phyloP scores from a whole-genome alignment of 2,113 vertebrate genomes.

The Nothobranchius kuhntae region DNA sequence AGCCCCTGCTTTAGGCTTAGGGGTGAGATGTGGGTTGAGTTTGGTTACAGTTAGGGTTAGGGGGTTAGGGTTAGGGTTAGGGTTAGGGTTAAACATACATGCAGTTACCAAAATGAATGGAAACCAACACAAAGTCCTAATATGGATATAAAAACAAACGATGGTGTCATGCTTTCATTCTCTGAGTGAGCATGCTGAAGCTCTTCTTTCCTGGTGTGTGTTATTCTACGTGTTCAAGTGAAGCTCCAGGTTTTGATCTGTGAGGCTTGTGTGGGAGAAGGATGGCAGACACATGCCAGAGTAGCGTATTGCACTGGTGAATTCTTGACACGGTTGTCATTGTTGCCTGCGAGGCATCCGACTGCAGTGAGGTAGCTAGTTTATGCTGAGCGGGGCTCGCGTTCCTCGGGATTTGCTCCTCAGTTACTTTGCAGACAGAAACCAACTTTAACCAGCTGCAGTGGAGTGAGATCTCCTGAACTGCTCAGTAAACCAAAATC shows the following conservation, averaged over 20 bases:
- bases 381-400: conserved; percentile 27
- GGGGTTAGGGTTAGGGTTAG: no score
- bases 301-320: conserved; percentile 11
- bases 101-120: no score
- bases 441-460: background rate
- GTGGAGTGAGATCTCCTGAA: background rate
- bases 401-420: background rate
- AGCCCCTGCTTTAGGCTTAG: no score
- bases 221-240: conserved; percentile 3
- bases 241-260: background rate
- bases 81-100: no score
- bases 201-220: background rate
- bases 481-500: background rate
- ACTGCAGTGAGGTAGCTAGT: conserved; percentile 12
- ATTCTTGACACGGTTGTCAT: conserved; percentile 58
- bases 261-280: background rate
- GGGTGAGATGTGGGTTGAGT: no score
- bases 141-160: no score
- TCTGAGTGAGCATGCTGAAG: conserved; percentile 33
- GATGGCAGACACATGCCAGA: conserved; percentile 10
- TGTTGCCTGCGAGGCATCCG: conserved; percentile 45
- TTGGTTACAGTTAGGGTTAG: no score
- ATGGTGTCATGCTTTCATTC: conserved; percentile 49
- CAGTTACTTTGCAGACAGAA: background rate
- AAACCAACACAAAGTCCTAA: no score